Evolutionary conservation across 1,140 invertebrate genomes (phyloP).

Genomic region (Ips typographus): DNA sequence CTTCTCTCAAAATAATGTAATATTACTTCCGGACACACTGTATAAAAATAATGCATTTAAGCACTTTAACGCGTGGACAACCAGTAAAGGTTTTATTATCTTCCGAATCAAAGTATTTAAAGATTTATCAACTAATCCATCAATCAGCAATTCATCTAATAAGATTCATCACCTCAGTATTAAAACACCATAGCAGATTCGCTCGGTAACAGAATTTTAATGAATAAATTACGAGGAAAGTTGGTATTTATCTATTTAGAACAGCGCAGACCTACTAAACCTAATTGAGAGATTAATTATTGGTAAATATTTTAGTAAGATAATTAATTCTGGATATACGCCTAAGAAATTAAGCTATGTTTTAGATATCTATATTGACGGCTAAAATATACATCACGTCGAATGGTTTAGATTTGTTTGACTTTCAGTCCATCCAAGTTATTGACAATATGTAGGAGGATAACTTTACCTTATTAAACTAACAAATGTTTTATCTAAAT

Average conservation of each 20-base stretch:
- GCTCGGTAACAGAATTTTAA: slow-evolving; percentile 8
- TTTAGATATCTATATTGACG: slow-evolving; percentile 27
- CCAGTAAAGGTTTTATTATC: too few relatives aligned
- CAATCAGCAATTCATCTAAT: too few relatives aligned
- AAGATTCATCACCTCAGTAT: not conserved
- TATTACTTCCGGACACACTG: too few relatives aligned
- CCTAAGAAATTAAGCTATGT: slow-evolving; percentile 32
- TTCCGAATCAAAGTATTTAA: too few relatives aligned
- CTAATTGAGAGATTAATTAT: slow-evolving; percentile 38
- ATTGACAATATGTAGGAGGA: too few relatives aligned
- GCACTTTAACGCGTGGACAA: too few relatives aligned
- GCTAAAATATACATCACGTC: slow-evolving; percentile 22
- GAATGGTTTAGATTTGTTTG: slow-evolving; percentile 19
- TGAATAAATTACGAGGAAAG: slow-evolving; percentile 28
- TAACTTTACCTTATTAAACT: too few relatives aligned
- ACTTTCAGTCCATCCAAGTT: slow-evolving; percentile 11
- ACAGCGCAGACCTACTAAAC: slow-evolving; percentile 21
- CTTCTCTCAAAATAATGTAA: too few relatives aligned
- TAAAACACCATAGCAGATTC: not conserved
- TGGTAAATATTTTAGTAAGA: slow-evolving; percentile 35
- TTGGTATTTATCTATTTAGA: slow-evolving; percentile 32
- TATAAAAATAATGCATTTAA: too few relatives aligned
- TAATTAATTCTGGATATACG: slow-evolving; percentile 34
- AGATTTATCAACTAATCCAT: too few relatives aligned
- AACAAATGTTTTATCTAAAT: too few relatives aligned